Base-by-base conservation (phyloP, 2,888 invertebrate genomes). In the Cephus pulcher region DNA sequence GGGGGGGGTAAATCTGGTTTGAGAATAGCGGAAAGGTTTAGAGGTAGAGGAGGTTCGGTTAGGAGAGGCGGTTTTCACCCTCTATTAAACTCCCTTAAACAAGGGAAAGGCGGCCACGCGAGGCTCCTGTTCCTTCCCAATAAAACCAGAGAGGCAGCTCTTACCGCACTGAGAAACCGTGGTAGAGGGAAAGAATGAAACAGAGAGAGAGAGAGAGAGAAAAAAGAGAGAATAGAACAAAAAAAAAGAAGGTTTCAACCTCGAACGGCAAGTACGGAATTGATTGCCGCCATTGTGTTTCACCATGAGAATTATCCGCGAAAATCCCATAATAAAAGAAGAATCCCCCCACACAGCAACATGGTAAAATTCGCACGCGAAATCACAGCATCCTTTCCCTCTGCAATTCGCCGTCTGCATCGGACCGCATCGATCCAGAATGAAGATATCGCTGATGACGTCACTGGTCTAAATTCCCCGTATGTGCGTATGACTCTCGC, bases 101-200 rank as follows among this genome's bases (percentile, higher is more conserved):
- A 93, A 92, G 93, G 92, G 93, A 93, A 93, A 93, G 93, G 93
- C 93, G 93, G 93, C 91, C 84, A 81, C 73, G 75, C 76, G 73
- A 78, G 79, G 77, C 79, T 80, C 83, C 82, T 81, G 78, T 86
- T 85, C 82, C 85, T 84, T 78, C 82, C 85, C 87, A 85, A 86
- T 88, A 88, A 89, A 88, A 89, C 85, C 87, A 83, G 80, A 83
- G 80, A 77, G 78, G 80, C n/a, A n/a, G 34, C 74, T 56, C 74
- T 56, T 75, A 40, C 75, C 35, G 76, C 76, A 75, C 56, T 56
- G 82, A 85, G 82, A 87, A 84, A 84, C 84, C 83, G 81, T 84
- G 83, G 83, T 84, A 81, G 83, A 80, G 80, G 74, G 77, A 81
- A 75, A 82, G 82, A 83, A 82, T 75, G 76, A 75, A 77, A 12